phyloP scores from a whole-genome alignment of 2,888 invertebrate genomes.

The Chalcosyrphus nemorum region DNA sequence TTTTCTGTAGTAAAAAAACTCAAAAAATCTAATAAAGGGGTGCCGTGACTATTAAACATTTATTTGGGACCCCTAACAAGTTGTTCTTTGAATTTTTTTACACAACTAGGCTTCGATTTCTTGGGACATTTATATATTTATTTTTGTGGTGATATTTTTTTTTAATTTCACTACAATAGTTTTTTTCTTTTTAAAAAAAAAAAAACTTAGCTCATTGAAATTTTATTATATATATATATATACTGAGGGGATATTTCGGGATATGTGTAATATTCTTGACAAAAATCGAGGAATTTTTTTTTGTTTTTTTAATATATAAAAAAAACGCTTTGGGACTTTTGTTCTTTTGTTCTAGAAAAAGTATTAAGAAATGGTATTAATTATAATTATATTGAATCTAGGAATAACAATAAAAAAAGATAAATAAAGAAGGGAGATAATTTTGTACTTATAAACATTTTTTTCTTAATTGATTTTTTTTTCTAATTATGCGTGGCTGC shows the following conservation, averaged over 20 bases:
- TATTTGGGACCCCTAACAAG: constrained; percentile 45
- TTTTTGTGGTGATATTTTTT: constrained; percentile 42
- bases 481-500: constrained; percentile 82
- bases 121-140: constrained; percentile 77
- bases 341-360: constrained; percentile 55
- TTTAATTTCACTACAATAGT: constrained; percentile 37
- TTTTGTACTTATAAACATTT: constrained; percentile 68
- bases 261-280: constrained; percentile 74
- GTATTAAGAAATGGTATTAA: constrained; percentile 44
- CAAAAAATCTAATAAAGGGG: constrained; percentile 60
- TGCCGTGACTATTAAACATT: constrained; percentile 31
- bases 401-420: constrained; percentile 48
- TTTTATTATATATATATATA: constrained; percentile 29
- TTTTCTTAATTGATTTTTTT: constrained; percentile 68
- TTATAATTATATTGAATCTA: constrained; percentile 60
- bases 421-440: constrained; percentile 53
- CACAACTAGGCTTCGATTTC: constrained; percentile 81
- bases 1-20: constrained; percentile 60
- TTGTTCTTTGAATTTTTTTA: constrained; percentile 58
- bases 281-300: constrained; percentile 73
- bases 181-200: constrained; percentile 17
- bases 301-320: constrained; percentile 43
- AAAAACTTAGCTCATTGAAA: constrained; percentile 58
- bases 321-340: constrained; percentile 51
- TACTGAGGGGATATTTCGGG: constrained; percentile 62